A percentile compares a stretch with the other conserved stretches of the same genome.
Evolutionary conservation across 2,113 vertebrate genomes (phyloP).

Genomic region (Colinus virginianus): DNA sequence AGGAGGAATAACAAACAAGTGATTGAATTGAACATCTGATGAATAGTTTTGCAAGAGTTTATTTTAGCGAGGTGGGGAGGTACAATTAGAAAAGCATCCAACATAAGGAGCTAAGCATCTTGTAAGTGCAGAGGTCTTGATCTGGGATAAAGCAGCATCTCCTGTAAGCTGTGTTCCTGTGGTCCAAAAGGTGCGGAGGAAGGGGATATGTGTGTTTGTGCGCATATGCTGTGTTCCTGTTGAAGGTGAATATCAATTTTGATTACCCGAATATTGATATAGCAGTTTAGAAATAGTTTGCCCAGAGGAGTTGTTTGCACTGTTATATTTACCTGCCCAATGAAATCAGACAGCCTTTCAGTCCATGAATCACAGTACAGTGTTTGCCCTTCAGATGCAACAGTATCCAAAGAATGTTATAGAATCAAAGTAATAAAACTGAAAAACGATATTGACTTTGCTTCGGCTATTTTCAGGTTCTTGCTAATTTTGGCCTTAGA

Average conservation of each 20-base stretch:
- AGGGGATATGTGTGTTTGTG: not conserved
- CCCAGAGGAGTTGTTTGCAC: not conserved
- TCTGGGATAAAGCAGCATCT: not conserved
- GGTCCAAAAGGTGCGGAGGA: not conserved
- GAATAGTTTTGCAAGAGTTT: not conserved
- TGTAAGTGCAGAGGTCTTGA: not conserved
- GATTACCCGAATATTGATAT: conserved; percentile 41
- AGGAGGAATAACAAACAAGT: not conserved
- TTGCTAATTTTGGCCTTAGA: conserved; percentile 6
- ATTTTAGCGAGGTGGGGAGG: not conserved
- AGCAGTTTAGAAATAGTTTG: conserved; percentile 55
- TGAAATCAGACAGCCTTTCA: conserved; percentile 63
- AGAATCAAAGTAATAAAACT: conserved; percentile 35
- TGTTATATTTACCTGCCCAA: conserved; percentile 40
- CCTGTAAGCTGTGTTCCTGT: not conserved
- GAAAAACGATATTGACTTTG: conserved; percentile 27
- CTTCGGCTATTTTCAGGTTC: not conserved
- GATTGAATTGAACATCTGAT: not conserved
- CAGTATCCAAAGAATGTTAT: conserved; percentile 19
- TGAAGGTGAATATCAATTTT: conserved; percentile 45
- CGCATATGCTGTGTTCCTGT: not conserved
- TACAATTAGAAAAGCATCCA: not conserved
- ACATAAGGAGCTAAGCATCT: not conserved
- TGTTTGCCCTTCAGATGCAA: conserved; percentile 9
- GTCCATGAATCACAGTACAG: conserved; percentile 31